Percentiles rank a stretch among this genome's conserved stretches.
phyloP scores from a whole-genome alignment of 2,797 vertebrate species.

The Ctenochaetus hawaiiensis region DNA sequence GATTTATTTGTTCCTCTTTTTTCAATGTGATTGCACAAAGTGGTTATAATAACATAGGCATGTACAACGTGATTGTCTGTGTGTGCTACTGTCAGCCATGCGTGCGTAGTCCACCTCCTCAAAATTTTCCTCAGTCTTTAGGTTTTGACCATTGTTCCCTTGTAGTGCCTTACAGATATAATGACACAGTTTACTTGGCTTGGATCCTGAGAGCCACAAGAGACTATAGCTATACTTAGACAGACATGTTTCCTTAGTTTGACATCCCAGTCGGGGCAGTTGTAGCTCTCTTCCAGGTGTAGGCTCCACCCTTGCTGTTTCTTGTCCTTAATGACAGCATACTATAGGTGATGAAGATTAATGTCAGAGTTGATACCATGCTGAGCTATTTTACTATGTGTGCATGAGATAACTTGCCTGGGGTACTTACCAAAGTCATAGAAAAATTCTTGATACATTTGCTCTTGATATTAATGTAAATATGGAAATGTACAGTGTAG shows the following conservation, averaged over 20 bases:
- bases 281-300: constrained; percentile 85
- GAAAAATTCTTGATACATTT: constrained; percentile 74
- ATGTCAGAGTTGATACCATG: constrained; percentile 58
- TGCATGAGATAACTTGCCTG: constrained; percentile 84
- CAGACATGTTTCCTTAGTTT: constrained; percentile 77
- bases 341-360: constrained; percentile 57
- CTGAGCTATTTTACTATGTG: constrained; percentile 72
- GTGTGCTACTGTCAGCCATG: constrained; percentile 88
- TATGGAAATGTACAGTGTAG: constrained; percentile 75
- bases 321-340: constrained; percentile 64
- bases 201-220: constrained; percentile 86
- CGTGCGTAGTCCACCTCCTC: constrained; percentile 85
- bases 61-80: constrained; percentile 94
- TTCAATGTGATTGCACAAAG: constrained; percentile 96
- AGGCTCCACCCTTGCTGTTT: constrained; percentile 79
- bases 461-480: constrained; percentile 77
- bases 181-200: constrained; percentile 91
- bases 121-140: constrained; percentile 87
- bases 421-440: constrained; percentile 86
- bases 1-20: constrained; percentile 85
- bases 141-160: constrained; percentile 92
- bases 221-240: constrained; percentile 81
- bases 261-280: constrained; percentile 73
- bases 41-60: constrained; percentile 92
- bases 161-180: constrained; percentile 99